phyloP scores from a whole-genome alignment of 1,140 invertebrate species.

The Caligus rogercresseyi region DNA sequence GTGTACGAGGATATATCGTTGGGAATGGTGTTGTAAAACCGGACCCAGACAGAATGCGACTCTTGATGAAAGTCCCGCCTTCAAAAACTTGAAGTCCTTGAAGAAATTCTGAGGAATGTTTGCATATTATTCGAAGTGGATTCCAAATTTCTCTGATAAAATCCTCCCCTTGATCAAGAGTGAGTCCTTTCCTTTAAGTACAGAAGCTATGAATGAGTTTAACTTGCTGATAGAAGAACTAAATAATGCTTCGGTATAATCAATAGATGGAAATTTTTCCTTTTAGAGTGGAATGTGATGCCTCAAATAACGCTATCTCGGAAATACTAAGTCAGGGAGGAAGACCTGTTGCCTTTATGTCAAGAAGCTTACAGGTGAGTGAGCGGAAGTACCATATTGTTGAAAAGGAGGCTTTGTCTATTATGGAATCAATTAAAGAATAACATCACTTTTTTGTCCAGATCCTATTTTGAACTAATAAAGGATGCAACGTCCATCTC shows the following conservation, averaged over 20 bases:
- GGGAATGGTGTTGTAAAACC: background rate
- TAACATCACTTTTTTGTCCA: background rate
- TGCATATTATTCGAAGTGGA: background rate
- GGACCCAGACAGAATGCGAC: background rate
- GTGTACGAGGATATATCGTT: too few relatives aligned
- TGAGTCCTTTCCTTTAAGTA: background rate
- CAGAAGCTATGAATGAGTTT: background rate
- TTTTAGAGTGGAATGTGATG: background rate
- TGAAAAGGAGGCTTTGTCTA: background rate
- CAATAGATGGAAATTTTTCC: background rate
- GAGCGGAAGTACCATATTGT: background rate
- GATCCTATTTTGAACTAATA: background rate
- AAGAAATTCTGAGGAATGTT: background rate
- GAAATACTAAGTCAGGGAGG: background rate
- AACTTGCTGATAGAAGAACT: background rate
- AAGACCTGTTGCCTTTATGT: background rate
- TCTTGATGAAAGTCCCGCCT: background rate
- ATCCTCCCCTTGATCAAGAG: background rate
- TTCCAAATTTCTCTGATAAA: background rate
- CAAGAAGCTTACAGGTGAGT: background rate
- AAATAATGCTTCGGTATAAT: background rate
- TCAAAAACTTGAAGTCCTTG: background rate
- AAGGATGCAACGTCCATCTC: background rate
- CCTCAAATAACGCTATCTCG: background rate
- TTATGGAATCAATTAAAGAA: background rate